Percentiles rank a stretch among this genome's conserved stretches.
Evolutionary conservation across 2,113 vertebrate genomes (phyloP).

Genomic region (Malurus alboscapulatus): DNA sequence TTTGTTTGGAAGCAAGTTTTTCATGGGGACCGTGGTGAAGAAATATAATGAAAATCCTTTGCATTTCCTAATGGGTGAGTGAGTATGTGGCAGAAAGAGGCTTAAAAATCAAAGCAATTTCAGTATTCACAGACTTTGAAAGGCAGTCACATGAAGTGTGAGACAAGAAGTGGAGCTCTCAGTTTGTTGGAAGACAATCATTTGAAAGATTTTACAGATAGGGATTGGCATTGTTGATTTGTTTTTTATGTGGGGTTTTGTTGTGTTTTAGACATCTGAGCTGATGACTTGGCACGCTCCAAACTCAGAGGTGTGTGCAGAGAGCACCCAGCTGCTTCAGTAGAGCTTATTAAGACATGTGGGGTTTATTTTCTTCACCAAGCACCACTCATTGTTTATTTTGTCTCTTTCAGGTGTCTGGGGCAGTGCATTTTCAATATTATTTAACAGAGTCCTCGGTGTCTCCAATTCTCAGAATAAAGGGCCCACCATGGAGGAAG

Average conservation of each 20-base stretch:
- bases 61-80: constrained; percentile 98
- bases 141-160: background rate
- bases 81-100: constrained; percentile 47
- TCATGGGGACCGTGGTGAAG: constrained; percentile 93
- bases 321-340: background rate
- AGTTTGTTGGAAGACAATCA: background rate
- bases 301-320: background rate
- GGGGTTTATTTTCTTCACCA: background rate
- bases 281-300: background rate
- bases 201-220: background rate
- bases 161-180: background rate
- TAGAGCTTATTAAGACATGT: background rate
- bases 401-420: constrained; percentile 84
- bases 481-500: constrained; percentile 94
- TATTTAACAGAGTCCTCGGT: constrained; percentile 95
- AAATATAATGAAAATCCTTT: constrained; percentile 94
- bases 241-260: background rate
- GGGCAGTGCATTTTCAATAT: constrained; percentile 97
- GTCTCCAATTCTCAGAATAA: constrained; percentile 80
- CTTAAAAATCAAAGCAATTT: background rate
- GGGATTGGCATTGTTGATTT: background rate
- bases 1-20: constrained; percentile 97
- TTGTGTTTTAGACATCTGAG: background rate
- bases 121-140: background rate
- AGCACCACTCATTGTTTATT: background rate